Base-by-base conservation (phyloP, 2,113 vertebrate genomes). In the Pseudorhombus dupliciocellatus region DNA sequence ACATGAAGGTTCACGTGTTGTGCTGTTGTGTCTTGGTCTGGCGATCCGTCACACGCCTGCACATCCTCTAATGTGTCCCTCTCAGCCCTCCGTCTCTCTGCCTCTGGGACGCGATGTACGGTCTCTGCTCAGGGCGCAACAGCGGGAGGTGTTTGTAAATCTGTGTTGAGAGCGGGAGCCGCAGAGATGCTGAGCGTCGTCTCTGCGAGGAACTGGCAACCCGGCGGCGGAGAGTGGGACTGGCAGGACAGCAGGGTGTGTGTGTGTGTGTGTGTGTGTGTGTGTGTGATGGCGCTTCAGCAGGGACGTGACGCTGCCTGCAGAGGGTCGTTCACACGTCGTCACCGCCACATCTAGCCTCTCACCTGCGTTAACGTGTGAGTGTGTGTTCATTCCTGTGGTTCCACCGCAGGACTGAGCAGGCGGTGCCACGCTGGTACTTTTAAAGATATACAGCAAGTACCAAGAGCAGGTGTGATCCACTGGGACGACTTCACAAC, bases 91-190 rank as follows among this genome's bases (percentile, higher is more conserved):
- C 40, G 0, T 55, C 37, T 20, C 31, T 22, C 20, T 24, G 22
- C 25, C 34, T 52, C 16, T 0, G 11, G 31, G 28, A 40, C 58
- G 67, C 73, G 51, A 75, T 76, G 56, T 40, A 51, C 44, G 44
- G 50, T 30, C 34, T 64, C n/a, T 55, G 1, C 9, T 40, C 34
- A 1, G 46, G 40, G n/a, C 15, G 66, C 31, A 16, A 3, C 74
- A 62, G 71, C 54, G 4, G 64, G 62, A 60, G 46, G 6, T 63
- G 66, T 80, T 70, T 80, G 62, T 71, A 40, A 57, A 70, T 73
- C 26, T 73, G 61, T 83, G 77, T 80, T 79, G 25, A 56, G 60
- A 52, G 69, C 69, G n/a, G 75, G 28, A 86, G 60, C 70, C 61
- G 30, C 28, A 63, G 76, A 80, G 75, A 79, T 52, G 60, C 31